Conservation (phyloP, 2,113 vertebrate genomes). For the Anser brachyrhynchus region DNA sequence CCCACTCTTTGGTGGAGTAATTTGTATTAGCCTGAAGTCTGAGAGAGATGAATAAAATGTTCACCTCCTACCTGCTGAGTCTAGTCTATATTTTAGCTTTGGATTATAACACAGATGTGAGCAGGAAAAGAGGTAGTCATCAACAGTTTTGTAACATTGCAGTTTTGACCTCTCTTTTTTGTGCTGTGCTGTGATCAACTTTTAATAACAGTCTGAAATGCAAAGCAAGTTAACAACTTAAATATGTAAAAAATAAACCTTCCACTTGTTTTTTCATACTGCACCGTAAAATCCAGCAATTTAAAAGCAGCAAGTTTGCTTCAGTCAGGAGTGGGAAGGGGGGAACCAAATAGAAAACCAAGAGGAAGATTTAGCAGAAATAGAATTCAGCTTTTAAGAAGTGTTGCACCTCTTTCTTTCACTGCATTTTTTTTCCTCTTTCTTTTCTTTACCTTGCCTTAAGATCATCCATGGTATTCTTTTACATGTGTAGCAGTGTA, state of each 20-base stretch:
- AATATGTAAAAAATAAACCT: background rate
- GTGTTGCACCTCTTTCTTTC: background rate
- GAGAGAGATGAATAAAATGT: background rate
- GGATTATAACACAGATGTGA: background rate
- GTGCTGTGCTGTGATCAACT: background rate
- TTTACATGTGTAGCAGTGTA: background rate
- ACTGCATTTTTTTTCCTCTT: background rate
- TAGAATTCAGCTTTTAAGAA: background rate
- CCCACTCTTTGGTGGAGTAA: background rate
- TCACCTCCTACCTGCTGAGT: background rate
- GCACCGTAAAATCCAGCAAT: background rate
- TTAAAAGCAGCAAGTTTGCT: background rate
- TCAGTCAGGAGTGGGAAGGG: background rate
- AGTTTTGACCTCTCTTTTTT: background rate
- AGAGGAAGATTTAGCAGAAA: background rate
- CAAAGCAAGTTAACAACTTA: background rate
- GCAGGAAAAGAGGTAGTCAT: background rate
- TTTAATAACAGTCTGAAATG: conserved; percentile 30
- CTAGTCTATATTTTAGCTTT: background rate
- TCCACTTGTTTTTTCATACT: background rate
- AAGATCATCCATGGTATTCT: background rate
- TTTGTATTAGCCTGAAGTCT: conserved; percentile 8
- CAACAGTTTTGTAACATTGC: background rate
- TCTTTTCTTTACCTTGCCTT: background rate
- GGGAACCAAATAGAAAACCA: background rate